These are phyloP conservation scores for Psilopsiagon aurifrons DNA, from an alignment of 2,113 vertebrate genomes.

Conservation along the genomic window DNA sequence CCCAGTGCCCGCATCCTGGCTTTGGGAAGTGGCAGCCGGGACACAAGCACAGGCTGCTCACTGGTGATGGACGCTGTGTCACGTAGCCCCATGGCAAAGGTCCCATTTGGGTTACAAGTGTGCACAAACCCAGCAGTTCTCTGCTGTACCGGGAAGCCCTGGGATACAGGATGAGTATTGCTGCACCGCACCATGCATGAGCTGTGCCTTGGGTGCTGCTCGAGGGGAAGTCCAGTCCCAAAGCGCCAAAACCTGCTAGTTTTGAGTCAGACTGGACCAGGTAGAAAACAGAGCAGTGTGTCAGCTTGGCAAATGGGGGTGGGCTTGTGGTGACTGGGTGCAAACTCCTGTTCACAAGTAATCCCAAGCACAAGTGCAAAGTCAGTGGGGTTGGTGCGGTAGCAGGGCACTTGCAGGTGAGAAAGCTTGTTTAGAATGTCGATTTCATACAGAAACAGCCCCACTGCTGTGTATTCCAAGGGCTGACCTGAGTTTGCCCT, in stretches of 20 bases:
- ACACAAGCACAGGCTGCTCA: neutral
- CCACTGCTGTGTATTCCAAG: fast-evolving
- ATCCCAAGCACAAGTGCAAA: neutral
- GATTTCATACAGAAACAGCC: fast-evolving
- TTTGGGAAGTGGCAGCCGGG: neutral
- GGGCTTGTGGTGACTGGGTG: neutral
- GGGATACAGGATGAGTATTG: neutral
- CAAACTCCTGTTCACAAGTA: neutral
- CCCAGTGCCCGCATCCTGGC: neutral
- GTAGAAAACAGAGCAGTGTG: neutral
- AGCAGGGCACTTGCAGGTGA: too few relatives aligned
- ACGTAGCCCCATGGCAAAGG: fast-evolving
- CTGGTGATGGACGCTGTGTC: neutral
- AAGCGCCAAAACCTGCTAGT: conserved; percentile 21
- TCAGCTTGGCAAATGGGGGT: neutral
- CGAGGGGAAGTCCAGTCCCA: neutral
- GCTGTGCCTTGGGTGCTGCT: conserved; percentile 14
- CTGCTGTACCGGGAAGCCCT: conserved; percentile 28
- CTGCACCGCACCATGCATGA: neutral
- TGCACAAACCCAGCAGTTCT: conserved; percentile 11
- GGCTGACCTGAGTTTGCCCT: neutral
- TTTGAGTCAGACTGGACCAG: neutral
- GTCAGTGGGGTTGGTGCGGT: fast-evolving
- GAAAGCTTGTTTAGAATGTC: fast-evolving
- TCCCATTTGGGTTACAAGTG: neutral